These are phyloP conservation scores for Drosophila seclusa DNA, from an alignment of 2,888 invertebrate genomes.

Conservation along the genomic window DNA sequence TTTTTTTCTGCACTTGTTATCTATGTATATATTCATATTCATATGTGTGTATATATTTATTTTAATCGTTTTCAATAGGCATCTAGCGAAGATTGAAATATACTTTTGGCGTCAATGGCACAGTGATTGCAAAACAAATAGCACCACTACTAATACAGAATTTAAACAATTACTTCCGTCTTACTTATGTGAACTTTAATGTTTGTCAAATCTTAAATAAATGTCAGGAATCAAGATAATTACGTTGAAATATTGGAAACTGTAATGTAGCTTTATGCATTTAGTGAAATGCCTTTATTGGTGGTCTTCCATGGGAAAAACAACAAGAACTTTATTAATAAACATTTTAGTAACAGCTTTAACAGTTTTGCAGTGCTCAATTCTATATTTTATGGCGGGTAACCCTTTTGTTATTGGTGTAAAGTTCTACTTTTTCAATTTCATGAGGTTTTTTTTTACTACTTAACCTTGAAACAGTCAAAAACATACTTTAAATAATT, in stretches of 20 bases:
- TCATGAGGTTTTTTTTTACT: not conserved
- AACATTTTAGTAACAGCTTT: not conserved
- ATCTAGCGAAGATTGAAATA: constrained; percentile 2
- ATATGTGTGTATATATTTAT: not conserved
- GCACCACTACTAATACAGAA: not conserved
- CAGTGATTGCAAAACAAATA: not conserved
- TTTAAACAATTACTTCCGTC: not conserved
- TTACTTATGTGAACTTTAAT: not conserved
- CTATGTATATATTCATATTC: not conserved
- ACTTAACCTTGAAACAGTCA: rapidly evolving
- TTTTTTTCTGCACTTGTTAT: constrained; percentile 8
- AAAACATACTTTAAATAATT: not conserved
- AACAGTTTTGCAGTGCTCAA: not conserved
- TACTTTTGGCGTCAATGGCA: not conserved
- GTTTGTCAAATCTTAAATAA: not conserved
- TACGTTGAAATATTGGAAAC: not conserved
- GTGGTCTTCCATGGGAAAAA: not conserved
- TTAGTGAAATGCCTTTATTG: not conserved
- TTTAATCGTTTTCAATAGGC: constrained; percentile 17
- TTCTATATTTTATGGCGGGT: not conserved
- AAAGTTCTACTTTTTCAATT: not conserved
- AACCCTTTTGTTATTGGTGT: not conserved
- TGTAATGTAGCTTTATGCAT: not conserved
- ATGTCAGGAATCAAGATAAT: not conserved
- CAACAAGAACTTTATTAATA: not conserved